Percentiles rank a stretch among this genome's conserved stretches.
Evolutionary conservation across 2,113 vertebrate species (phyloP).

Genomic region (Gymnarchus niloticus): DNA sequence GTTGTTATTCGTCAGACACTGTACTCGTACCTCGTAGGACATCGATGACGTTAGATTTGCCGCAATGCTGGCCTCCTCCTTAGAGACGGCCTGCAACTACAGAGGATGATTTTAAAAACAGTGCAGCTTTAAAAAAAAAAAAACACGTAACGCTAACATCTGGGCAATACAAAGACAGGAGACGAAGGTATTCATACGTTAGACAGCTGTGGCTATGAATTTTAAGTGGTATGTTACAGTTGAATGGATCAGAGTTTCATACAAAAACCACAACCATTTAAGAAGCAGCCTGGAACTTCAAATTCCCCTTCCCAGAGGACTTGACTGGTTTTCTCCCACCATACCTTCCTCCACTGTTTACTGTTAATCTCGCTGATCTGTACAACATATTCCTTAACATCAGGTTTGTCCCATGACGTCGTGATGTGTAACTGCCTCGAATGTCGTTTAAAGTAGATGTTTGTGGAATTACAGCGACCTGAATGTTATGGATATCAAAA

Average conservation of each 20-base stretch:
- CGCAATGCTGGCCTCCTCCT: not conserved
- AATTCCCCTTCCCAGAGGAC: not conserved
- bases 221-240: too few relatives aligned
- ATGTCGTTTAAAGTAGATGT: slow-evolving; percentile 36
- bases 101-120: not conserved
- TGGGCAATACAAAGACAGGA: not conserved
- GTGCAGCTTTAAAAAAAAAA: slow-evolving; percentile 10
- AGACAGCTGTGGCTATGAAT: too few relatives aligned
- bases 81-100: not conserved
- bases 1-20: slow-evolving; percentile 21
- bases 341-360: slow-evolving; percentile 44
- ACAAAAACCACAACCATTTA: too few relatives aligned
- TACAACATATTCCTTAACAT: slow-evolving; percentile 32
- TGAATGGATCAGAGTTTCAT: too few relatives aligned
- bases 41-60: slow-evolving; percentile 39
- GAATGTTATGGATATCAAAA: slow-evolving; percentile 12
- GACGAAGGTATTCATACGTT: not conserved
- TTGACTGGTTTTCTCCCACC: too few relatives aligned
- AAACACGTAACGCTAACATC: slow-evolving; percentile 1
- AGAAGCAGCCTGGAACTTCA: too few relatives aligned
- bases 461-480: slow-evolving; percentile 52
- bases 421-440: slow-evolving; percentile 37
- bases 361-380: slow-evolving; percentile 39
- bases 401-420: slow-evolving; percentile 40
- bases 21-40: slow-evolving; percentile 47